Percentiles rank a stretch among this genome's conserved stretches.
Evolutionary conservation across 53 echinoderm and acorn worm genomes (phyloP).

Genomic region (Apostichopus leukothele): DNA sequence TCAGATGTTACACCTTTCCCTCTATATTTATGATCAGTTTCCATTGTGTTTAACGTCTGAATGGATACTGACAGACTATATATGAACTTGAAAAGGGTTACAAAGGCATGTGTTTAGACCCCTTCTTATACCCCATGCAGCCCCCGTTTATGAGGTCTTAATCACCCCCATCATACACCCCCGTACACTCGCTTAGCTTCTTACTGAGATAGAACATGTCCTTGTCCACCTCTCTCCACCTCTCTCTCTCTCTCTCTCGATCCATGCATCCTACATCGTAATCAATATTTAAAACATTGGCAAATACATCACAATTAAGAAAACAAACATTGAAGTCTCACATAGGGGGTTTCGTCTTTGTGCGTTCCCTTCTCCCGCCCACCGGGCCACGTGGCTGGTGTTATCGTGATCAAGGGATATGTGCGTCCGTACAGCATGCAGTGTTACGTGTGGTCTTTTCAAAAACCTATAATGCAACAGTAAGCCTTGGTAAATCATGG

Average conservation of each 20-base stretch:
- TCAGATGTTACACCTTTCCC: too few relatives aligned
- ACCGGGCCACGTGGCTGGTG: conserved; percentile 31
- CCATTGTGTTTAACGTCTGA: too few relatives aligned
- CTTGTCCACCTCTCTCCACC: not conserved
- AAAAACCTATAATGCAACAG: not conserved
- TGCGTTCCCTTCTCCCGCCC: conserved; percentile 19
- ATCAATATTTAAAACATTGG: conserved; percentile 46
- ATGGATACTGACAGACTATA: too few relatives aligned
- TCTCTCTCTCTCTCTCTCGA: too few relatives aligned
- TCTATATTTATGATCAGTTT: too few relatives aligned
- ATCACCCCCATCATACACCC: not conserved
- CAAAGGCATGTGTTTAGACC: too few relatives aligned
- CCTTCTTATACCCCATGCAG: too few relatives aligned
- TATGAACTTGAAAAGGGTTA: too few relatives aligned
- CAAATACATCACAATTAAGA: conserved; percentile 41
- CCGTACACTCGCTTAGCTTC: not conserved
- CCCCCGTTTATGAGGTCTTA: not conserved
- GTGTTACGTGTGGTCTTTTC: not conserved
- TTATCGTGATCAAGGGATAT: conserved; percentile 12
- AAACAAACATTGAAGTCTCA: conserved; percentile 25
- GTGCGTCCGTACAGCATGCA: conserved; percentile 1
- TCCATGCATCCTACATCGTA: conserved; percentile 1
- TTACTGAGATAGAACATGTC: not conserved
- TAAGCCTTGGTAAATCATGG: not conserved
- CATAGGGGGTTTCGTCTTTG: conserved; percentile 11